phyloP scores from a whole-genome alignment of 2,797 vertebrate species.

The Simalia tracyae region DNA sequence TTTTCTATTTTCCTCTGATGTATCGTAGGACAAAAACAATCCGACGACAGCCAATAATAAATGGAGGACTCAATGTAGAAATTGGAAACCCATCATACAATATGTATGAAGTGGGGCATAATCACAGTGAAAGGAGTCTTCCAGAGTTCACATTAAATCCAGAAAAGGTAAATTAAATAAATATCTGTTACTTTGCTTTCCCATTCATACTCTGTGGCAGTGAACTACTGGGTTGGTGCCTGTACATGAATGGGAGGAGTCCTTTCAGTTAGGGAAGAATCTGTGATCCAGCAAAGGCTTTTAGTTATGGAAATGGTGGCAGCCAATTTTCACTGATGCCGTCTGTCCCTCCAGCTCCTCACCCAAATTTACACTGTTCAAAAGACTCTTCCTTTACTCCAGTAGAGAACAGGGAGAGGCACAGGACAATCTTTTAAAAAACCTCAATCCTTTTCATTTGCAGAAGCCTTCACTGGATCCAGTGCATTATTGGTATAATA shows the following conservation, averaged over 20 bases:
- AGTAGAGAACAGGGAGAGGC: no score
- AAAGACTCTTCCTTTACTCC: no score
- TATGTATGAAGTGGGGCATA: constrained; percentile 95
- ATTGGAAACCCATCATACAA: constrained; percentile 98
- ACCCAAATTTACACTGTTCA: neutral
- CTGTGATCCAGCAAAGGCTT: neutral
- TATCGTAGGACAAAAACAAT: constrained; percentile 90
- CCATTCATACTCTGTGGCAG: constrained; percentile 3
- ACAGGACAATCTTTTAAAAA: neutral
- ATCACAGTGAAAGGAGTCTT: constrained; percentile 89
- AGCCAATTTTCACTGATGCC: neutral
- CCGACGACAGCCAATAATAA: constrained; percentile 94
- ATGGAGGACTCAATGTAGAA: constrained; percentile 96
- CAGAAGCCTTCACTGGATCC: neutral
- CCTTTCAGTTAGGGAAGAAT: neutral
- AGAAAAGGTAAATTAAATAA: constrained; percentile 83
- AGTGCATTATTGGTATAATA: neutral
- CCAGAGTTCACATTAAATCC: constrained; percentile 91
- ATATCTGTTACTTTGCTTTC: constrained; percentile 35
- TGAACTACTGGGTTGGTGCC: neutral
- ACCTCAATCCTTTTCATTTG: neutral
- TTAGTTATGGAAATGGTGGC: neutral
- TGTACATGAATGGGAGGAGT: neutral
- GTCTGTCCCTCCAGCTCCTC: neutral
- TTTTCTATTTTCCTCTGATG: neutral